These are phyloP conservation scores for Triplophysa rosa DNA, from an alignment of 2,113 vertebrate species.

Conservation along the genomic window DNA sequence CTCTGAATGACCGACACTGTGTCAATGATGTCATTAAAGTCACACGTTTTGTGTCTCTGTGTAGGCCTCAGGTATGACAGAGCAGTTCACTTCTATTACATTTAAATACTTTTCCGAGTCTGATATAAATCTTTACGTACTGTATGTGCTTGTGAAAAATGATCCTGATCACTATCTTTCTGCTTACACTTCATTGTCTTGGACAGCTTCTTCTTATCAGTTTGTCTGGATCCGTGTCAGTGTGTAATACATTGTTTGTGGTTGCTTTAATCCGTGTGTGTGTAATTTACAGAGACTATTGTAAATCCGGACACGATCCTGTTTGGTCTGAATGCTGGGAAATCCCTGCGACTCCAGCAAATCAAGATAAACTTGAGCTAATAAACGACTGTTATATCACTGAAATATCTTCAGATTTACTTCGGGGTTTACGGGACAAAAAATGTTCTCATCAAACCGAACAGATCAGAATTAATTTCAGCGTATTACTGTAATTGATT, in stretches of 20 bases:
- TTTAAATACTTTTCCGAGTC: no score
- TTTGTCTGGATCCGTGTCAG: conserved; percentile 8
- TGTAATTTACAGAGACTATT: conserved; percentile 44
- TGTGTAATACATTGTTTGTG: conserved; percentile 22
- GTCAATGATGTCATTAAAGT: no score
- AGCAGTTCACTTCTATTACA: no score
- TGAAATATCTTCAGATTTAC: background rate
- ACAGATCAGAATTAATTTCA: background rate
- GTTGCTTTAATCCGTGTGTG: conserved; percentile 29
- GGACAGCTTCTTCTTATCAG: background rate
- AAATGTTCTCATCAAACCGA: conserved; percentile 12
- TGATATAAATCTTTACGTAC: no score
- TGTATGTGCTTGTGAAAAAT: no score
- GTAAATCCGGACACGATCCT: conserved; percentile 43
- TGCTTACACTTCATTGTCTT: no score
- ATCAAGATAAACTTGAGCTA: conserved; percentile 17
- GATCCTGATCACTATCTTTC: no score
- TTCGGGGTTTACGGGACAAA: background rate
- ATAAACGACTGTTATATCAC: background rate
- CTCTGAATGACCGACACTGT: no score
- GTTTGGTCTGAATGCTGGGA: conserved; percentile 41
- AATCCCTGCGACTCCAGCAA: conserved; percentile 42
- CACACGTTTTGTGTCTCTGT: no score
- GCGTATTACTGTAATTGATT: background rate
- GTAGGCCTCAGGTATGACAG: no score